phyloP scores from a whole-genome alignment of 2,113 vertebrate genomes.

The Choloepus hoffmanni region DNA sequence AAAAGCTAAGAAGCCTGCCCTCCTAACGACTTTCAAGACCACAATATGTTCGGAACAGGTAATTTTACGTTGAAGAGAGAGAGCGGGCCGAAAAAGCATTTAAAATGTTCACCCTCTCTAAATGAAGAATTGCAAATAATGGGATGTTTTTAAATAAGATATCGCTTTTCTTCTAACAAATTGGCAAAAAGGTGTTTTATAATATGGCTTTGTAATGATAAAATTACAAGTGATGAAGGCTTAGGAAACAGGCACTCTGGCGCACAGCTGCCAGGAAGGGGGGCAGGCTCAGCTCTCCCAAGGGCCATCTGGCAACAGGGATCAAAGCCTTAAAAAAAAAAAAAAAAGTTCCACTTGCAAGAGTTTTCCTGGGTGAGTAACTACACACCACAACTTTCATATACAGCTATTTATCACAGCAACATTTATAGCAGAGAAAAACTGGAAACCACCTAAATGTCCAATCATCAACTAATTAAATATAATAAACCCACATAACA shows the following conservation, averaged over 20 bases:
- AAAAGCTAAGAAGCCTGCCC: accelerated
- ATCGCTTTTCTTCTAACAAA: neutral
- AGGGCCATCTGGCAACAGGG: neutral
- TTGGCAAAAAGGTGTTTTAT: neutral
- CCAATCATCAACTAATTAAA: neutral
- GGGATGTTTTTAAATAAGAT: neutral
- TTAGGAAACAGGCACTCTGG: neutral
- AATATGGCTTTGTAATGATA: too few relatives aligned
- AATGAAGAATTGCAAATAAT: too few relatives aligned
- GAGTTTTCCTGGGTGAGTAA: neutral
- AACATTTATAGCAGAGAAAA: neutral
- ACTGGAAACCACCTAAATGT: conserved; percentile 52
- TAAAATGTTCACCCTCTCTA: neutral
- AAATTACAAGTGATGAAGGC: neutral
- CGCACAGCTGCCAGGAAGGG: neutral
- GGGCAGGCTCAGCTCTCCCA: accelerated
- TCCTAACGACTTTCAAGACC: accelerated
- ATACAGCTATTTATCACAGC: too few relatives aligned
- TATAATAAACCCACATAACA: neutral
- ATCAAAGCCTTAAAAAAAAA: neutral
- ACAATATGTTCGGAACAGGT: accelerated
- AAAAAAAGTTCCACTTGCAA: neutral
- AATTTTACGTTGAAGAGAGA: neutral
- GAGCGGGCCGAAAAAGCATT: neutral
- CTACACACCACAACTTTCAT: neutral